Percentiles rank a stretch among this genome's conserved stretches.
Conservation (phyloP, 2,113 vertebrate genomes). For the Tachuris rubrigastra region DNA sequence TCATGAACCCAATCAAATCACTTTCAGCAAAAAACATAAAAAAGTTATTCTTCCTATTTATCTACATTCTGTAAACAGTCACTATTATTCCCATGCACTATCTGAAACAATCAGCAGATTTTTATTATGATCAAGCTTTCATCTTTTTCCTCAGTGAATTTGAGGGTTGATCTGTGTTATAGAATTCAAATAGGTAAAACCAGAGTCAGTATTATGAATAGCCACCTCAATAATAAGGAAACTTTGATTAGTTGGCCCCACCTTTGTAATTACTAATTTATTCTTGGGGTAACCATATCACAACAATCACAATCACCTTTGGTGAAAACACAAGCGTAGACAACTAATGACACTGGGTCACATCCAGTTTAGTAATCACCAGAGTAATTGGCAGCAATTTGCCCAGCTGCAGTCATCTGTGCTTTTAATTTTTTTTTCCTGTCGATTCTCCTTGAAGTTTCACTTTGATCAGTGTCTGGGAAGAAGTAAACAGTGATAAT, state of each 20-base stretch:
- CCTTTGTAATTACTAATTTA: background rate
- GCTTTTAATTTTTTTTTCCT: background rate
- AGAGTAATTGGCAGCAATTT: constrained; percentile 35
- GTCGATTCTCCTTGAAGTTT: background rate
- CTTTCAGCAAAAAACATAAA: background rate
- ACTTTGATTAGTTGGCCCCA: background rate
- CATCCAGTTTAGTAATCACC: constrained; percentile 18
- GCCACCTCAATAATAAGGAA: background rate
- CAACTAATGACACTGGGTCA: constrained; percentile 3
- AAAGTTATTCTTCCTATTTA: background rate
- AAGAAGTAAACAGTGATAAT: background rate
- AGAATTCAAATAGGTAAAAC: background rate
- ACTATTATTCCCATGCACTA: background rate
- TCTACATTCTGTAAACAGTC: background rate
- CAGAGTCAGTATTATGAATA: background rate
- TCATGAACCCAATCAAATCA: background rate
- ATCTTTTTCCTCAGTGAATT: background rate
- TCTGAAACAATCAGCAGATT: background rate
- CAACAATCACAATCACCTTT: background rate
- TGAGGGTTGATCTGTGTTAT: background rate
- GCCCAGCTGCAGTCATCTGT: constrained; percentile 19
- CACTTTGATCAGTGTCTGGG: constrained; percentile 7
- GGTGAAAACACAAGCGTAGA: background rate
- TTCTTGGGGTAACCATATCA: background rate
- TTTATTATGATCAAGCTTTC: background rate